Base-by-base conservation (phyloP, 2,113 vertebrate genomes). In the Zosterops lateralis region DNA sequence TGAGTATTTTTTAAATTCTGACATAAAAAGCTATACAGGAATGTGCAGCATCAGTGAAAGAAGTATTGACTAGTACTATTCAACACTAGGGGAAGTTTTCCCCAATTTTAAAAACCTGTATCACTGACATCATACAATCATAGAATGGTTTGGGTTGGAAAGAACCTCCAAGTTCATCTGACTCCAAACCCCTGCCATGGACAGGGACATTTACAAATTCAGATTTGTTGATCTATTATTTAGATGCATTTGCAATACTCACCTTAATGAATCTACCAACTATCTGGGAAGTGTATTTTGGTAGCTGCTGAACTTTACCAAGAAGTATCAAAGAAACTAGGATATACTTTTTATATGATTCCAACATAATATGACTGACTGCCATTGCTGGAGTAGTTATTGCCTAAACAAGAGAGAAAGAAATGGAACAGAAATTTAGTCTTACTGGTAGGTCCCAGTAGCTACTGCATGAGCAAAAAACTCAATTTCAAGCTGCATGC, bases 301-400 rank as follows among this genome's bases (percentile, higher is more conserved):
- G 99, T 82, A 99, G 98, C 95, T 98, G 99, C 95, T 99, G 99
- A 91, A 99, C 99, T 98, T 99, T 99, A 90, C 99, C 99, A 60
- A 99, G 99, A 66, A 99, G 98, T 97, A 99, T 99, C 97, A 99
- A 99, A 54, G 99, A 99, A 94, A 99, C 99, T 97, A 99, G 97
- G 94, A 99, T 99, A 98, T 99, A 99, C 96, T 99, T 99, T 97
- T 99, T 99, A 97, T 99, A 99, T 4, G 99, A 98, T 97, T 99
- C 99, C 98, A 99, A 98, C 99, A 99, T 99, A 98, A 99, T 99
- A 96, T 99, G 99, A 97, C 99, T 99, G 97, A 99, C 99, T 9
- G 99, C 99, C 99, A 99, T 99, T 91, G 99, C 99, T 84, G 99
- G 99, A 98, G 99, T 99, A 96, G 99, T 99, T 97, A 99, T 99